Evolutionary conservation across 2,888 invertebrate species (phyloP), one percentile per base, ranked within the genome.

Genomic region (Nymphalis polychloros): DNA sequence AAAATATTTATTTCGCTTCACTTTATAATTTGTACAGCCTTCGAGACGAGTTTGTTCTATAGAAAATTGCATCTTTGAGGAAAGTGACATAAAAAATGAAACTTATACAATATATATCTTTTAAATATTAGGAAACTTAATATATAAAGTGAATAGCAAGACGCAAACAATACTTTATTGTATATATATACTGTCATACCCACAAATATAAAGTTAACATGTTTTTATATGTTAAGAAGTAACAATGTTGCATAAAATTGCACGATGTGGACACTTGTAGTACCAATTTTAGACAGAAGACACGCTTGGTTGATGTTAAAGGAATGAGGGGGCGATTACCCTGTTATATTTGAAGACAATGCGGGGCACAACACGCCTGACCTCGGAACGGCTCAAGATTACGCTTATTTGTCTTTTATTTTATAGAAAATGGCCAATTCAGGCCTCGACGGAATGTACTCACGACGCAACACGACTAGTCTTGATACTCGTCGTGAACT

Each of bases 341-440:
- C 71, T 68, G 78, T 77, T 77, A 80, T 79, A 78, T 78, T 75
- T 75, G 79, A 80, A 86, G 82, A 88, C 88, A 88, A 89, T 87
- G 80, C 78, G 72, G 84, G 85, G 81, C 84, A 83, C 79, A 77
- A 82, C 85, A 86, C 84, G 85, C 76, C 77, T 86, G 89, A 90
- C 89, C 90, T 83, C 82, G 70, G 71, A 66, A 72, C 70, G 70
- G 69, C 67, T 67, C 77, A 73, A 81, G 82, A 84, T 86, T 85
- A 84, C 81, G 80, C 80, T 84, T 85, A 85, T 72, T 64, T 65
- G 48, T 57, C 62, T 70, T 72, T 88, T 85, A 72, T 88, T 88
- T 87, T 86, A 84, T 86, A 86, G 84, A 85, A 85, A 84, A 84
- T 76, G 57, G 76, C 76, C 75, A 79, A 80, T 78, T 78, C 73